These are phyloP conservation scores for Meta bourneti DNA, from an alignment of 2,888 invertebrate species.

Conservation along the genomic window DNA sequence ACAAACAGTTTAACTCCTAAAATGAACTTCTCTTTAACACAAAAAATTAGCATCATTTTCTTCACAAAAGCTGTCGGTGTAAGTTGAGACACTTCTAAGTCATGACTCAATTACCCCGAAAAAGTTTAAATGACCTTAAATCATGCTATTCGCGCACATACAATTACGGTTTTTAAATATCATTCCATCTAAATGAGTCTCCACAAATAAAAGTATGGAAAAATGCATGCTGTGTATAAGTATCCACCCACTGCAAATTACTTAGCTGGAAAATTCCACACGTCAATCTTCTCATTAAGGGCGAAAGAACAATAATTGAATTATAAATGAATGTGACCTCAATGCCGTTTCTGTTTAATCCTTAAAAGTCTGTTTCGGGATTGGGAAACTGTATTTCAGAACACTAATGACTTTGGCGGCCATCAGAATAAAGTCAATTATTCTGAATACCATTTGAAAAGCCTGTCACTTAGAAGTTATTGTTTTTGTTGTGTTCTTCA, in stretches of 20 bases:
- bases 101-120: neutral
- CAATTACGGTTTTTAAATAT: neutral
- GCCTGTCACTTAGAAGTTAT: neutral
- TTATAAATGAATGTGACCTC: constrained; percentile 48
- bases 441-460: neutral
- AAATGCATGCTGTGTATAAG: neutral
- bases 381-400: constrained; percentile 4
- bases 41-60: neutral
- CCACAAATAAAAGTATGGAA: neutral
- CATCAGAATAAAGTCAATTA: neutral
- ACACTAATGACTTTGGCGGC: neutral
- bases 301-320: constrained; percentile 19
- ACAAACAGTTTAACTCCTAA: too few relatives aligned
- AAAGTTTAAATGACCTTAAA: neutral
- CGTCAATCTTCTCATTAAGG: constrained; percentile 35
- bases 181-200: neutral
- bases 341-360: constrained; percentile 12
- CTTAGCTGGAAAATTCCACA: neutral
- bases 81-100: neutral
- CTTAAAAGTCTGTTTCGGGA: neutral
- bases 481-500: neutral
- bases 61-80: neutral
- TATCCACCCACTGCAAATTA: constrained; percentile 26
- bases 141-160: neutral
- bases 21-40: neutral